Evolutionary conservation across 2,113 vertebrate genomes (phyloP).

Genomic region (Cygnus buccinator): DNA sequence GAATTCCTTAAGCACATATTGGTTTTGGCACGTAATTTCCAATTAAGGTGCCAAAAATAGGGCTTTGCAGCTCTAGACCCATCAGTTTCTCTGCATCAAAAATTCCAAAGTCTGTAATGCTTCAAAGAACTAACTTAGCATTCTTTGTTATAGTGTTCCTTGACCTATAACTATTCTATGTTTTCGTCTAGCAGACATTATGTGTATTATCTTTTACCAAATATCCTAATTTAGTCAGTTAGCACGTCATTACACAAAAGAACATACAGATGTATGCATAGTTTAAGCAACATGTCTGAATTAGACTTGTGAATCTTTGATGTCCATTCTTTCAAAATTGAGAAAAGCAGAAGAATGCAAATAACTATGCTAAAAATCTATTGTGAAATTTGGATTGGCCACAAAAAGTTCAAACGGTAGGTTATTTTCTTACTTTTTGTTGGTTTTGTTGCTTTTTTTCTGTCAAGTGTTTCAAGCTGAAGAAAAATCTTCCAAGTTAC

Average conservation of each 20-base stretch:
- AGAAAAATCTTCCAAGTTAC: background rate
- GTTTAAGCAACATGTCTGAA: background rate
- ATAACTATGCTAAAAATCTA: background rate
- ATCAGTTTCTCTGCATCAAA: background rate
- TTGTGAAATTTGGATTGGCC: background rate
- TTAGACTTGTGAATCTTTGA: background rate
- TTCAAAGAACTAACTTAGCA: background rate
- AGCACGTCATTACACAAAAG: background rate
- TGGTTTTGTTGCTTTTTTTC: too few relatives aligned
- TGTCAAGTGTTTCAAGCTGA: background rate
- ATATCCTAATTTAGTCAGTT: background rate
- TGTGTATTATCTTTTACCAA: background rate
- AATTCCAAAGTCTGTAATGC: background rate
- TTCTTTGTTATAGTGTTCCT: background rate
- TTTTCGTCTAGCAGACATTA: background rate
- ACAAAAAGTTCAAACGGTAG: background rate
- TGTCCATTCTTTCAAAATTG: background rate
- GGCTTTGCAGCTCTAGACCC: background rate
- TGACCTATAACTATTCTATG: background rate
- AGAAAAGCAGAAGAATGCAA: background rate
- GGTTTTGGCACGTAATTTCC: background rate
- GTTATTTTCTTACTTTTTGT: background rate
- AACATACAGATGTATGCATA: background rate
- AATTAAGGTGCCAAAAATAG: background rate
- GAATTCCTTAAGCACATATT: background rate